Percentiles rank a stretch among this genome's conserved stretches.
phyloP scores from a whole-genome alignment of 2,797 vertebrate species.

The Pygocentrus nattereri region DNA sequence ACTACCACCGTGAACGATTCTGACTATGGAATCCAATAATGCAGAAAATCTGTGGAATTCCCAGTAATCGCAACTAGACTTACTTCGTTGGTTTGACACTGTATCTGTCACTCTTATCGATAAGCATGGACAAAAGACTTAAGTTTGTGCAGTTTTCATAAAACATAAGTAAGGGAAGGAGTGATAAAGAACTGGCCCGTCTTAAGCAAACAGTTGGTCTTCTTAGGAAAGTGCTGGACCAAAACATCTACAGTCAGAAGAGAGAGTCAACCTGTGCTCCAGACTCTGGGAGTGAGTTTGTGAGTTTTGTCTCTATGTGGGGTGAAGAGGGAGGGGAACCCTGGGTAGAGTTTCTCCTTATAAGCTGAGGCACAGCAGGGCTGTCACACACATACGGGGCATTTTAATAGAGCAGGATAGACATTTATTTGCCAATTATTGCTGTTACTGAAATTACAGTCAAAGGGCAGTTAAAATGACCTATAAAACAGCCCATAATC shows the following conservation, averaged over 20 bases:
- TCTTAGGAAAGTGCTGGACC: background rate
- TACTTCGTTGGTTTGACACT: too few relatives aligned
- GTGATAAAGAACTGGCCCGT: background rate
- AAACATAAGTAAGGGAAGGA: background rate
- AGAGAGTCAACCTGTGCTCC: too few relatives aligned
- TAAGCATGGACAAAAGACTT: too few relatives aligned
- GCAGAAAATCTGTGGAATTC: too few relatives aligned
- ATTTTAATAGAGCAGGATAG: background rate
- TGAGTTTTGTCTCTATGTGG: background rate
- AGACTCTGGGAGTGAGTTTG: background rate
- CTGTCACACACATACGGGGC: background rate
- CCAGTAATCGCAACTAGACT: too few relatives aligned
- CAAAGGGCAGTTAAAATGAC: background rate
- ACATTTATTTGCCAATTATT: background rate
- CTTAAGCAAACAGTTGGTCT: slow-evolving; percentile 9
- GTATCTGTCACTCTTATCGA: too few relatives aligned
- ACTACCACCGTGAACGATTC: too few relatives aligned
- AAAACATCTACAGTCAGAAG: background rate
- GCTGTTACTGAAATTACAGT: slow-evolving; percentile 6
- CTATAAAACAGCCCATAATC: slow-evolving; percentile 18
- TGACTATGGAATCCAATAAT: too few relatives aligned
- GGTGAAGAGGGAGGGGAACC: background rate
- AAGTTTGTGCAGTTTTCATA: too few relatives aligned
- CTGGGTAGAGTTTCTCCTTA: background rate
- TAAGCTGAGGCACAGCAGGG: background rate